Percentiles rank a stretch among this genome's conserved stretches.
These are phyloP conservation scores for Phortica magna DNA, from an alignment of 2,888 invertebrate species.

Conservation along the genomic window DNA sequence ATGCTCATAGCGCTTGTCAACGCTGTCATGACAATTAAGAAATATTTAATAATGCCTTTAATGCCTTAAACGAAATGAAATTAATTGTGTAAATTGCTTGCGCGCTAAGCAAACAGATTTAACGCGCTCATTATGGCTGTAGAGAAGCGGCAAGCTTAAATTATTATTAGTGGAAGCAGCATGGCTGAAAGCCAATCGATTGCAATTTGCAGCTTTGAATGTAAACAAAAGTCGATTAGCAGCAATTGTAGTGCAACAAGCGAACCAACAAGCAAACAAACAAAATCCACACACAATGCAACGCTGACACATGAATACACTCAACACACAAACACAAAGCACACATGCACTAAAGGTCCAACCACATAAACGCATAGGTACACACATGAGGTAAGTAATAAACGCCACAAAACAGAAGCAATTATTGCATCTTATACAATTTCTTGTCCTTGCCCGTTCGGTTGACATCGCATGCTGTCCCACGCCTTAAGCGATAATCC, in stretches of 20 bases:
- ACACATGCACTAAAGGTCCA: neutral
- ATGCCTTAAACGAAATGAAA: neutral
- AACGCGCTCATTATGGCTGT: too few relatives aligned
- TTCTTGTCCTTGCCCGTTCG: neutral
- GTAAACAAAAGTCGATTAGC: constrained; percentile 25
- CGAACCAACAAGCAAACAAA: neutral
- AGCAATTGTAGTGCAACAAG: neutral
- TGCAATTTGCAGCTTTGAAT: constrained; percentile 17
- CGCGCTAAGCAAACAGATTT: neutral
- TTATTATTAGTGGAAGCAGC: neutral
- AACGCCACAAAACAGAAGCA: neutral
- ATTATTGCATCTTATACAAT: constrained; percentile 23
- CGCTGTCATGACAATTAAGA: neutral
- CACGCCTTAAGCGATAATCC: constrained; percentile 5
- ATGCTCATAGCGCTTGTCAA: too few relatives aligned
- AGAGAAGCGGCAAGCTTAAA: neutral
- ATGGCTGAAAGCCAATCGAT: neutral
- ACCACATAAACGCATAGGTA: too few relatives aligned
- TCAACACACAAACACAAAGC: neutral
- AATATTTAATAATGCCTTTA: neutral
- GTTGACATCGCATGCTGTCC: neutral
- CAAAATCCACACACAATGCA: neutral
- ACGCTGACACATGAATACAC: neutral
- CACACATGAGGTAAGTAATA: neutral
- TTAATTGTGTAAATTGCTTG: neutral